These are phyloP conservation scores for Drosophila lini DNA, from an alignment of 1,140 invertebrate genomes.

Conservation along the genomic window DNA sequence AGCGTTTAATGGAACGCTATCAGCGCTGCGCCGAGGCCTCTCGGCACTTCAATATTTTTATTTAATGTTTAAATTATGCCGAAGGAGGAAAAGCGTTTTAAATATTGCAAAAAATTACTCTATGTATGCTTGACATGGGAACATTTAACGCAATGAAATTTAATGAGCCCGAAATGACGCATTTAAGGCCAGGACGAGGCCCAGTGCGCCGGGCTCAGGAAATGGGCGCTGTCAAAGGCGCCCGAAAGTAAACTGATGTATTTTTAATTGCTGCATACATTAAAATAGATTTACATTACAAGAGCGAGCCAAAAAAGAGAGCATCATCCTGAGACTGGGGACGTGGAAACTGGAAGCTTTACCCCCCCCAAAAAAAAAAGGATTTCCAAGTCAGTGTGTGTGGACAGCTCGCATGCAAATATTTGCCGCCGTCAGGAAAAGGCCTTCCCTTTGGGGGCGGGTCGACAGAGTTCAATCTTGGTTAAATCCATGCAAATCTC, in stretches of 20 bases:
- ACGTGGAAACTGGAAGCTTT: background rate
- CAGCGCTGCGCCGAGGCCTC: slow-evolving; percentile 11
- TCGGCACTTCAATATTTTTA: slow-evolving; percentile 24
- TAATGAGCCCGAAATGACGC: slow-evolving; percentile 65
- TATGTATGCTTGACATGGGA: slow-evolving; percentile 21
- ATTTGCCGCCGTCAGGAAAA: slow-evolving; percentile 56
- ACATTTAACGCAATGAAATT: slow-evolving; percentile 58
- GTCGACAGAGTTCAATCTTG: slow-evolving; percentile 33
- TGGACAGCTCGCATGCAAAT: slow-evolving; percentile 57
- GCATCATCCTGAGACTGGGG: background rate
- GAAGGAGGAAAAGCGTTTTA: slow-evolving; percentile 28
- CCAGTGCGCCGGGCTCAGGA: slow-evolving; percentile 11
- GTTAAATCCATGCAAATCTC: slow-evolving; percentile 46
- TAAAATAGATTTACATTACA: slow-evolving; percentile 77
- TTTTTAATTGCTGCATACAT: slow-evolving; percentile 82
- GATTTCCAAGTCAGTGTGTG: slow-evolving; percentile 32
- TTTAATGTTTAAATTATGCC: slow-evolving; percentile 66
- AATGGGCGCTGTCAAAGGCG: slow-evolving; percentile 32
- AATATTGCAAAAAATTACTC: slow-evolving; percentile 45
- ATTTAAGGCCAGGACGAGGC: slow-evolving; percentile 45
- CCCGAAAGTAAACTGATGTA: slow-evolving; percentile 59
- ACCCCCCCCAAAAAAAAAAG: slow-evolving; percentile 32
- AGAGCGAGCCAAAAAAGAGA: slow-evolving; percentile 34
- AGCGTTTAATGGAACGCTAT: slow-evolving; percentile 51
- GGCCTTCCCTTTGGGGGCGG: slow-evolving; percentile 18